phyloP scores from a whole-genome alignment of 1,140 invertebrate genomes.

The Drosophila seguyi region DNA sequence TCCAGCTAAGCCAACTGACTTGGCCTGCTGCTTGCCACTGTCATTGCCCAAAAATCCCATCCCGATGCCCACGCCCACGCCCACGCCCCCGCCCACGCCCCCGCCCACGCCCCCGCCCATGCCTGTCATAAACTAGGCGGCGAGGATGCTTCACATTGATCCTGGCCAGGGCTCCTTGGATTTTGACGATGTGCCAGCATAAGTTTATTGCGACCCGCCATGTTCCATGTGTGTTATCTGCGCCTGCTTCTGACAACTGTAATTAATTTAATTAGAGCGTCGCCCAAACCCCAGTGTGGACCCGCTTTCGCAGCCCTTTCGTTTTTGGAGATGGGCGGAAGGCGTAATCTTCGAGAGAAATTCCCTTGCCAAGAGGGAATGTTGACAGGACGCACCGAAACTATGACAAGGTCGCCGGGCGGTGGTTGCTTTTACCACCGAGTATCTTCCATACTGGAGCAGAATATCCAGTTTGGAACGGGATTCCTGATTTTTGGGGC shows the following conservation, averaged over 20 bases:
- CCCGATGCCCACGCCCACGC: not conserved
- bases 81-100: not conserved
- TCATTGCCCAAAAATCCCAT: conserved; percentile 20
- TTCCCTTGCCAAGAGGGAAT: conserved; percentile 50
- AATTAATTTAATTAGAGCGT: conserved; percentile 78
- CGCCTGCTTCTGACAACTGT: conserved; percentile 66
- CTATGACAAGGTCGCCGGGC: conserved; percentile 44
- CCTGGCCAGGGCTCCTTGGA: conserved; percentile 30
- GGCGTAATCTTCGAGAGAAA: conserved; percentile 52
- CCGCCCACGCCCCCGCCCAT: not conserved
- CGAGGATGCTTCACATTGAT: conserved; percentile 34
- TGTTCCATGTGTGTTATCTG: conserved; percentile 67
- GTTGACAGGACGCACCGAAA: conserved; percentile 51
- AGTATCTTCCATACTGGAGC: not conserved
- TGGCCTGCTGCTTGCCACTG: conserved; percentile 19
- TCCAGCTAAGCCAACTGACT: conserved; percentile 65
- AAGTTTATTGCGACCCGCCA: conserved; percentile 68
- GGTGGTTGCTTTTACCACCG: not conserved
- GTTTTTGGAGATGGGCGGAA: conserved; percentile 1
- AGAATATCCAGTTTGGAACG: not conserved
- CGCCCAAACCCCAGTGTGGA: not conserved
- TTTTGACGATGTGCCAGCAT: conserved; percentile 72
- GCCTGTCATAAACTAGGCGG: conserved; percentile 54
- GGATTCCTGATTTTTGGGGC: too few relatives aligned
- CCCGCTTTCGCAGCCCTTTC: not conserved